Percentiles rank a stretch among this genome's conserved stretches.
These are phyloP conservation scores for Pygmarrhopalites habei DNA, from an alignment of 1,140 invertebrate species.

Conservation along the genomic window DNA sequence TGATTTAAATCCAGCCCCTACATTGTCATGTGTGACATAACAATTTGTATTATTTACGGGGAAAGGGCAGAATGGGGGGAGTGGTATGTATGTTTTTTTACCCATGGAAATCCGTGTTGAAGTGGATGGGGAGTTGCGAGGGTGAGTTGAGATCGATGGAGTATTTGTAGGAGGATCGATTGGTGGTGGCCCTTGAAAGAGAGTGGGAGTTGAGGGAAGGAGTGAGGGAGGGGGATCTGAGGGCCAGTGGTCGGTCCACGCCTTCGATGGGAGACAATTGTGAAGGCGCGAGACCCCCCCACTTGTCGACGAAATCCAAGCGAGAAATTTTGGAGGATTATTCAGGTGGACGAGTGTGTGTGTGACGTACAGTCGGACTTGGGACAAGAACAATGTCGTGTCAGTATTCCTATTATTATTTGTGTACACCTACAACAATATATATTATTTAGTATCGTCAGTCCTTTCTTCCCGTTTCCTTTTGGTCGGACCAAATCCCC, in stretches of 20 bases:
- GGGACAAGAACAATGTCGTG: neutral
- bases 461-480: neutral
- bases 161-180: conserved; percentile 33
- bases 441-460: neutral
- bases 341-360: neutral
- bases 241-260: conserved; percentile 69
- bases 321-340: conserved; percentile 72
- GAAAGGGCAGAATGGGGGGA: too few relatives aligned
- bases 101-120: conserved; percentile 31
- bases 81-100: too few relatives aligned
- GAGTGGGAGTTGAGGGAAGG: conserved; percentile 36
- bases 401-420: neutral
- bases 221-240: conserved; percentile 50
- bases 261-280: conserved; percentile 63
- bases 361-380: neutral
- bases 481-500: neutral
- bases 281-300: conserved; percentile 81
- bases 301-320: conserved; percentile 90
- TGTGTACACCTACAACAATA: neutral
- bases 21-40: too few relatives aligned
- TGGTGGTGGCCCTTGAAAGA: conserved; percentile 34
- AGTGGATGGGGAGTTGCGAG: conserved; percentile 12
- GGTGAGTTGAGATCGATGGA: conserved; percentile 27
- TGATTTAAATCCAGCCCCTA: too few relatives aligned
- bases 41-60: too few relatives aligned